Evolutionary conservation across 1,140 invertebrate species (phyloP), one percentile per base, ranked within the genome.

Genomic region (Cyrtorhinus lividipennis): DNA sequence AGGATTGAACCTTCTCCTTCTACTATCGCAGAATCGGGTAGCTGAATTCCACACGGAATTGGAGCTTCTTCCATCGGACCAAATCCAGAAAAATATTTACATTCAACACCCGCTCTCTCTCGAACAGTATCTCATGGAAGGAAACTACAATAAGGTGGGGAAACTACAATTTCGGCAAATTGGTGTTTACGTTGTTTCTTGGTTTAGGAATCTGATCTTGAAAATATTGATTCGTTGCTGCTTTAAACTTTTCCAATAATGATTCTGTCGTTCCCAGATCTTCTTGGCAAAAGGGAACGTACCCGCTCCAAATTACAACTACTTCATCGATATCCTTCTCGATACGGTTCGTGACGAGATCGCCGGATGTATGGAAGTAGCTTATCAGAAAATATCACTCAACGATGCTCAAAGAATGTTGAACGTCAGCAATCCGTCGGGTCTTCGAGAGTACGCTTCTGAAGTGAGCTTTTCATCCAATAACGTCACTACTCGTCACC

Each of bases 41-140:
- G 95, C 95, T 1, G 96, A 99, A 73, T 99, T 99, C 76, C 96
- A 99, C 71, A 99, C 95, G 5, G 95, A 98, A 75, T 74, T 99
- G 61, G 97, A 99, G 73, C 76, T 95, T 20, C 77, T 99, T n/a
- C 88, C 93, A 2, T 83, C 89, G 27, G 90, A 95, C 74, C 86
- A 92, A 59, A 88, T 98, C 69, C 87, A 95, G 72, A 84, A 83
- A 27, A 96, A 98, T 73, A 83, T 92, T 59, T 99, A 96, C 73
- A 95, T 99, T 30, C 83, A 85, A 66, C 93, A 97, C 73, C 94
- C 96, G 0, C 79, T 99, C 0, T 92, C 90, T 27, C 79, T 99
- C 66, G 96, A 99, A 71, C 96, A 99, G 72, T 98, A 95, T 76
- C 79, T 99, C 46, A 99, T 99, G 95, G 97, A 99, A 76, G 96